A percentile compares a stretch with the other conserved stretches of the same genome.
Evolutionary conservation across 2,797 vertebrate species (phyloP).

Genomic region (Anguilla anguilla): DNA sequence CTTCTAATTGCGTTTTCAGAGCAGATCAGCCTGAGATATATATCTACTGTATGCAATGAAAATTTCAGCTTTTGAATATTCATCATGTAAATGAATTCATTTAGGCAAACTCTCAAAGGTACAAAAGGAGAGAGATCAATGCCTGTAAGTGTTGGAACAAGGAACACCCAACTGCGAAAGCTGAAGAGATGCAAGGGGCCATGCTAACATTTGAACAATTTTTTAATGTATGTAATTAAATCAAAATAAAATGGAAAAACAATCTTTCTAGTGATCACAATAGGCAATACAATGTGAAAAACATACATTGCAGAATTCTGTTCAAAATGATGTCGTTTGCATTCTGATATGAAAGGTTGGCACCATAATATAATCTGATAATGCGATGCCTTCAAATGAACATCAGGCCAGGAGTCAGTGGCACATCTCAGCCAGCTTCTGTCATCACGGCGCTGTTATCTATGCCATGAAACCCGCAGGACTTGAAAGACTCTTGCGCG

Average conservation of each 20-base stretch:
- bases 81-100: neutral
- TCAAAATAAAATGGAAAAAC: conserved; percentile 8
- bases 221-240: neutral
- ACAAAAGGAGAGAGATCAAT: neutral
- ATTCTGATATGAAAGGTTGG: neutral
- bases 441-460: neutral
- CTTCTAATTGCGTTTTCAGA: conserved; percentile 12
- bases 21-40: neutral
- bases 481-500: neutral
- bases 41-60: neutral
- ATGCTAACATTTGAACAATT: neutral
- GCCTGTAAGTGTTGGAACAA: neutral
- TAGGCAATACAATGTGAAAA: neutral
- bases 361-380: neutral
- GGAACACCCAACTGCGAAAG: neutral
- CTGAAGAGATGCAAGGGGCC: neutral
- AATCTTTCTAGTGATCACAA: neutral
- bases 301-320: neutral
- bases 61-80: neutral
- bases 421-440: neutral
- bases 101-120: neutral
- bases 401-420: neutral
- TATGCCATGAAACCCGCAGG: neutral
- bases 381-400: neutral
- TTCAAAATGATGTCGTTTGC: neutral